These are phyloP conservation scores for Blastobasis adustella DNA, from an alignment of 2,888 invertebrate species.

Conservation along the genomic window DNA sequence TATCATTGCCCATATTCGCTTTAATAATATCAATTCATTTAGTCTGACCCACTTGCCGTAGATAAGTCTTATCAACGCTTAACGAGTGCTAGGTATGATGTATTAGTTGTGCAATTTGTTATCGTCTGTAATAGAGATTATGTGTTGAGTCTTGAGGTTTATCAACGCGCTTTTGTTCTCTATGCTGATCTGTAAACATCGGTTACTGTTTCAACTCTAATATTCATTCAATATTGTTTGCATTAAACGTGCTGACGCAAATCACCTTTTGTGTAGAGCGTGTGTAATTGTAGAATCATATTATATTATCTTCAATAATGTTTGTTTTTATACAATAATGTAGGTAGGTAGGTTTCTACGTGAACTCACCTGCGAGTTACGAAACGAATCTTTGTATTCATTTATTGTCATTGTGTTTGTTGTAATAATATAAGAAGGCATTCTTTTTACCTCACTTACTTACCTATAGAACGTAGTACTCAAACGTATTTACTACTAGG, in stretches of 20 bases:
- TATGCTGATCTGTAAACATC: slow-evolving; percentile 32
- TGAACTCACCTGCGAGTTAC: slow-evolving; percentile 15
- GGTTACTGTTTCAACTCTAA: slow-evolving; percentile 22
- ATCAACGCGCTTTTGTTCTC: slow-evolving; percentile 43
- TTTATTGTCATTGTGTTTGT: too few relatives aligned
- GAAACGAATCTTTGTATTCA: slow-evolving; percentile 5
- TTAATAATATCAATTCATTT: slow-evolving; percentile 33
- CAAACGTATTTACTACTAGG: too few relatives aligned
- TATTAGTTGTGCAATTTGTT: slow-evolving; percentile 55
- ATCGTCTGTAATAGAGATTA: slow-evolving; percentile 37
- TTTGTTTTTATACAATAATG: slow-evolving; percentile 15
- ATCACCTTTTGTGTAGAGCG: slow-evolving; percentile 23
- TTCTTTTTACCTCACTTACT: too few relatives aligned
- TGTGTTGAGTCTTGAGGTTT: slow-evolving; percentile 45
- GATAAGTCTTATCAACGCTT: slow-evolving; percentile 54
- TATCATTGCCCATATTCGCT: slow-evolving; percentile 14
- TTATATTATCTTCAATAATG: slow-evolving; percentile 16
- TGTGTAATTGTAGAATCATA: slow-evolving; percentile 24
- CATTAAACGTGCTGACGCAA: slow-evolving; percentile 35
- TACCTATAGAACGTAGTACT: too few relatives aligned
- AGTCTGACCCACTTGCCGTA: slow-evolving; percentile 56
- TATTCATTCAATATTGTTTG: slow-evolving; percentile 34
- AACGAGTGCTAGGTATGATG: slow-evolving; percentile 32
- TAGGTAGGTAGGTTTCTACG: not conserved
- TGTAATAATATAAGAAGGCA: too few relatives aligned